Conservation (phyloP, 1,140 invertebrate genomes). For the Linepithema humile region DNA sequence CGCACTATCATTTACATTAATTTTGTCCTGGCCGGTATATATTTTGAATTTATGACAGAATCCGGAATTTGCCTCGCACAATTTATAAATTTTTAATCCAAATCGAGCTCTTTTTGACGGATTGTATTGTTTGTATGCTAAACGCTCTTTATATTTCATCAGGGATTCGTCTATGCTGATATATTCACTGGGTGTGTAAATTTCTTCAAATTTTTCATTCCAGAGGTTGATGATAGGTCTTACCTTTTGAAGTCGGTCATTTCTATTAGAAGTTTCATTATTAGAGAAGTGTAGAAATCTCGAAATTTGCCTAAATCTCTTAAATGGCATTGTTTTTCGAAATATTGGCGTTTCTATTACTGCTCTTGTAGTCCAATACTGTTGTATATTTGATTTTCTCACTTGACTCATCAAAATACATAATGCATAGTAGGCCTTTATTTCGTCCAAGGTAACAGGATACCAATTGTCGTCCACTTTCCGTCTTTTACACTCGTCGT, state of each 20-base stretch:
- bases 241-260: slow-evolving; percentile 27
- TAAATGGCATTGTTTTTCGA: not conserved
- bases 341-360: slow-evolving; percentile 1
- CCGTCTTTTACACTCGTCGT: not conserved
- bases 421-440: slow-evolving; percentile 9
- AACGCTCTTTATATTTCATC: slow-evolving; percentile 54
- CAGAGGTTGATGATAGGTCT: slow-evolving; percentile 5
- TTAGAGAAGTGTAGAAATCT: slow-evolving; percentile 44
- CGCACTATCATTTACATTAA: not conserved
- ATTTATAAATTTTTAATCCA: slow-evolving; percentile 63
- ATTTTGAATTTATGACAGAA: slow-evolving; percentile 25
- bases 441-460: slow-evolving; percentile 16
- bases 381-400: not conserved
- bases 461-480: not conserved
- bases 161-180: slow-evolving; percentile 54
- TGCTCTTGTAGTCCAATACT: not conserved
- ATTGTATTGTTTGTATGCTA: slow-evolving; percentile 54
- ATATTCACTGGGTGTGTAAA: slow-evolving; percentile 44
- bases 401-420: slow-evolving; percentile 26
- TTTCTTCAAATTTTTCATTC: slow-evolving; percentile 48
- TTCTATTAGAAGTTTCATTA: slow-evolving; percentile 13
- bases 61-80: slow-evolving; percentile 53
- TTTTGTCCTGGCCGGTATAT: slow-evolving; percentile 29
- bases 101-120: slow-evolving; percentile 59
- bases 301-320: not conserved